Evolutionary conservation across 2,797 vertebrate species (phyloP).

Genomic region (Hippoglossus hippoglossus): DNA sequence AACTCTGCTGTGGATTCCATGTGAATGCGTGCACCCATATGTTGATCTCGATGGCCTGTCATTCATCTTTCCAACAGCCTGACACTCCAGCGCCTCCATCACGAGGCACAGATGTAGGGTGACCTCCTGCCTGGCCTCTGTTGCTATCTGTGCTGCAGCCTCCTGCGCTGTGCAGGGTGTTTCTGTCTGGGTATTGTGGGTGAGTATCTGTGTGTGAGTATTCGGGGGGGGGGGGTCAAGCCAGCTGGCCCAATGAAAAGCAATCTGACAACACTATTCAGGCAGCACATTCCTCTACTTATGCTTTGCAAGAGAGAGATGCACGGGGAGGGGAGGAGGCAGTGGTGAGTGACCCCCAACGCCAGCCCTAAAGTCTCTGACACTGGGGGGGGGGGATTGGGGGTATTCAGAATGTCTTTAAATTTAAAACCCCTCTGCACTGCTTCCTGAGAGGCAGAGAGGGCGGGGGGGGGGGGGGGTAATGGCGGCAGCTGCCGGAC

Average conservation of each 20-base stretch:
- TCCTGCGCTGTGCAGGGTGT: not conserved
- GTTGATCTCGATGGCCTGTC: not conserved
- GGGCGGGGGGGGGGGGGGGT: constrained; percentile 9
- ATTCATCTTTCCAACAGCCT: constrained; percentile 44
- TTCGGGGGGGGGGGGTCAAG: constrained; percentile 13
- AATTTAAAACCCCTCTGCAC: constrained; percentile 63
- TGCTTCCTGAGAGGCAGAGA: constrained; percentile 46
- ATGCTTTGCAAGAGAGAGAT: constrained; percentile 40
- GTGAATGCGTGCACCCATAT: constrained; percentile 54
- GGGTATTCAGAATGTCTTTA: constrained; percentile 53
- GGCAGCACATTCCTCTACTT: constrained; percentile 78
- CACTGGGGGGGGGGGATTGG: constrained; percentile 3
- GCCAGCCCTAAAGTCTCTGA: constrained; percentile 36
- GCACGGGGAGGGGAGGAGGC: not conserved
- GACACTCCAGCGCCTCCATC: constrained; percentile 19
- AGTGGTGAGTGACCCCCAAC: constrained; percentile 31
- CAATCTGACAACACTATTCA: constrained; percentile 69
- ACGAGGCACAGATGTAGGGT: constrained; percentile 57
- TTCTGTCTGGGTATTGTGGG: constrained; percentile 27
- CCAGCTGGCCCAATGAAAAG: constrained; percentile 80
- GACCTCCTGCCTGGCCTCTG: constrained; percentile 56
- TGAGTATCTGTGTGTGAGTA: constrained; percentile 5
- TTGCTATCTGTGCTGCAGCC: constrained; percentile 49
- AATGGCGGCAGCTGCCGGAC: constrained; percentile 75
- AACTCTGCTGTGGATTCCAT: constrained; percentile 43